Conservation (phyloP, 2,113 vertebrate genomes). For the Cheirogaleus medius region DNA sequence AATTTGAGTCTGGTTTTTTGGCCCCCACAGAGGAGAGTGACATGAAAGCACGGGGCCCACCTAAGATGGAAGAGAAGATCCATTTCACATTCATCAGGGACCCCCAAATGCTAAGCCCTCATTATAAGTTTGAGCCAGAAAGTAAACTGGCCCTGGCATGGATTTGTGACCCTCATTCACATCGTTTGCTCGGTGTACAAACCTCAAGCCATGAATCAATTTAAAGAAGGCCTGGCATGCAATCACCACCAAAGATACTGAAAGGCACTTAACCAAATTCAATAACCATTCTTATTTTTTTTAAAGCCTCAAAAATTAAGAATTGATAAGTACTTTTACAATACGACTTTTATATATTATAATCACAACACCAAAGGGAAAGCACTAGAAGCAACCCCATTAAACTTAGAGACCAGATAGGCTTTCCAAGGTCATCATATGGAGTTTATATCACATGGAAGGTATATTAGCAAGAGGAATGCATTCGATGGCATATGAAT, state of each 20-base stretch:
- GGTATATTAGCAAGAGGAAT: background rate
- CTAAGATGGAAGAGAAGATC: background rate
- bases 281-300: background rate
- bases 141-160: background rate
- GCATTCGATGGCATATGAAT: background rate
- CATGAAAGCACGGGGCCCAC: background rate
- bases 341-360: background rate
- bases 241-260: background rate
- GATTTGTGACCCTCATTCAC: background rate
- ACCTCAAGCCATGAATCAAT: background rate
- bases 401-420: background rate
- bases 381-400: background rate
- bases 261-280: background rate
- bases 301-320: background rate
- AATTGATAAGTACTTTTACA: background rate
- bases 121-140: background rate
- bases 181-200: background rate
- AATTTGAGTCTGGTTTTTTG: background rate
- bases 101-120: background rate
- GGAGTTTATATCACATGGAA: background rate
- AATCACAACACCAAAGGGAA: background rate
- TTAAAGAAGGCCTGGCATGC: background rate
- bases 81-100: background rate
- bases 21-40: background rate
- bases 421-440: background rate